Base-by-base conservation (phyloP, 2,888 invertebrate genomes). In the Epistrophella euchroma region DNA sequence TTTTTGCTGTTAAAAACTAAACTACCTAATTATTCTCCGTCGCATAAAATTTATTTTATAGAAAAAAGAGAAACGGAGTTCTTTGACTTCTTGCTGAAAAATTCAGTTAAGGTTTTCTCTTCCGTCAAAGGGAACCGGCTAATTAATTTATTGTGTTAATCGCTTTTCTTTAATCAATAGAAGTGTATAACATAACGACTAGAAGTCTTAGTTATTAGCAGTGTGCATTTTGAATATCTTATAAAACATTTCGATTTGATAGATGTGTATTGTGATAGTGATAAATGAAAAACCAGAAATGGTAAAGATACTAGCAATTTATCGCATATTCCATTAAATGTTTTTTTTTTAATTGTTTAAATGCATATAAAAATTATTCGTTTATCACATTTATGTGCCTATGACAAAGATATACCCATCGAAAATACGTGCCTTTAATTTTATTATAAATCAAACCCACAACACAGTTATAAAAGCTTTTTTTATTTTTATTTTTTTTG, bases 381-480 rank as follows among this genome's bases (percentile, higher is more conserved):
- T 32, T 17, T 56, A 32, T 35, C 55, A 55, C 17, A 55, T 17
- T 17, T 35, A 32, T 56, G 32, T 56, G 56, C 10, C 17, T 35
- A 32, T 19, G 17, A 10, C 7, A 56, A 17, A 56, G 1, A 28
- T 74, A 66, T 19, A 52, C 9, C 15, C 52, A 58, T 58, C 22
- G 22, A 10, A 50, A 58, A 73, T 72, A 79, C 74, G 74, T 74
- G 80, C 52, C 45, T 28, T 56, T 17, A 25, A 70, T 52, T 15
- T 28, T 28, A 25, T 7, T 52, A n/a, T 52, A 9, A 52, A 62
- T 70, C n/a, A 11, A 62, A 60, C 25, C 55, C 55, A 40, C 37
- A 66, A 9, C 45, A 81, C 75, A 75, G 80, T 62, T 70, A 80
- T 22, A 50, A 56, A 11, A 37, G 64, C 45, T 50, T 50, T 45